Percentiles rank a stretch among this genome's conserved stretches.
Evolutionary conservation across 2,113 vertebrate genomes (phyloP).

Genomic region (Campylomormyrus tamandua): DNA sequence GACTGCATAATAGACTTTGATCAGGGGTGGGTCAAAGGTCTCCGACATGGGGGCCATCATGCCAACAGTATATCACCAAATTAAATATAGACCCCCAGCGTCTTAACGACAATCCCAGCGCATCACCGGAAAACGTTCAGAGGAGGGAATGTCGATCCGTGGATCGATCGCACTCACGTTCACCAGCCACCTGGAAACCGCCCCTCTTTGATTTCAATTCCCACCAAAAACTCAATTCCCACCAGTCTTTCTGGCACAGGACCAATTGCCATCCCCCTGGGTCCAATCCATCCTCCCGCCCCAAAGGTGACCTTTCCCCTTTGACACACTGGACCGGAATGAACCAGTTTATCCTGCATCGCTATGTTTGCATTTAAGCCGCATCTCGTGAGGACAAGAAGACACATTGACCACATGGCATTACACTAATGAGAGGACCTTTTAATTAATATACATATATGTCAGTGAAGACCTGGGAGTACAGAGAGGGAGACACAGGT

Average conservation of each 20-base stretch:
- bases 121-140: background rate
- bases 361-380: background rate
- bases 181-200: background rate
- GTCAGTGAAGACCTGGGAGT: background rate
- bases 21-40: background rate
- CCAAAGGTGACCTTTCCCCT: background rate
- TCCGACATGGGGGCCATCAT: background rate
- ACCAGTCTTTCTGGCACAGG: background rate
- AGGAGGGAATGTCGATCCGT: background rate
- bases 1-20: background rate
- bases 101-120: background rate
- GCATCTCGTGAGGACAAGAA: background rate
- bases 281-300: background rate
- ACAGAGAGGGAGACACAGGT: background rate
- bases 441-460: background rate
- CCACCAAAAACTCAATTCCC: background rate
- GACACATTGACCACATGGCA: background rate
- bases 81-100: background rate
- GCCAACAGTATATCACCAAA: background rate
- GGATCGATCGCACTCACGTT: background rate
- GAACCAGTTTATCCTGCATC: background rate
- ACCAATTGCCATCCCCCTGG: background rate
- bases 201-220: background rate
- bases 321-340: background rate
- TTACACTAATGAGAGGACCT: background rate